Evolutionary conservation across 2,797 vertebrate species (phyloP), one percentile per base, ranked within the genome.

Genomic region (Cygnus olor): DNA sequence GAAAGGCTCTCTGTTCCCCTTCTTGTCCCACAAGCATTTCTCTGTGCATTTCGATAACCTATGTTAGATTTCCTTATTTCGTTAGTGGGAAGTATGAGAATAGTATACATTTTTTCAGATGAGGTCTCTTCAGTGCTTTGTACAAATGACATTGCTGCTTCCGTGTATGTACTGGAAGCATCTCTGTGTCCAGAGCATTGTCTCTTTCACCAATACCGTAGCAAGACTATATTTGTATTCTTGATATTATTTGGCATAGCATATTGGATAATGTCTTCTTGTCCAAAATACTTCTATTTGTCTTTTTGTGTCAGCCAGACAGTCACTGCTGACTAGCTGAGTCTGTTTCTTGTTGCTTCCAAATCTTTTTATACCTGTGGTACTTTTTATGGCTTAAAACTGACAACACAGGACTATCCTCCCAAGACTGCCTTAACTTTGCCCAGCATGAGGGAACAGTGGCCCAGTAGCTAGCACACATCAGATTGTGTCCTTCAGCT

Each of bases 401-500:
- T 24, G 42, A 15, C 24, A 42, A 38, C 61, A 30, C 12, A 30
- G 24, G 47, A 11, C 47, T 19, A 4, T 32, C 8, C 70, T 53
- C 49, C 24, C 45, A 7, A 7, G 58, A 38, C 34, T 42, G 18
- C 49, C 6, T 0, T 44, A 51, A 6, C 25, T 15, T 40, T 65
- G 68, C 36, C 44, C 53, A n/a, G 64, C 53, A 3, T 0, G 65
- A 45, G 36, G 2, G 2, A 36, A 13, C 24, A n/a, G 30, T 27
- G 49, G 28, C 38, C 6, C 13, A 3, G 60, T 12, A 56, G 60
- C 27, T 24, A 13, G 22, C 3, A 2, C 47, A 19, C 18, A 9
- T 10, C 47, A 40, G 3, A 3, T 38, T 0, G 0, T 54, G 63
- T 36, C 47, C 34, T 36, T 28, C 47, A 51, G 34, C 27, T 61